Evolutionary conservation across 2,888 invertebrate genomes (phyloP).

Genomic region (Hyposoter dolosus): DNA sequence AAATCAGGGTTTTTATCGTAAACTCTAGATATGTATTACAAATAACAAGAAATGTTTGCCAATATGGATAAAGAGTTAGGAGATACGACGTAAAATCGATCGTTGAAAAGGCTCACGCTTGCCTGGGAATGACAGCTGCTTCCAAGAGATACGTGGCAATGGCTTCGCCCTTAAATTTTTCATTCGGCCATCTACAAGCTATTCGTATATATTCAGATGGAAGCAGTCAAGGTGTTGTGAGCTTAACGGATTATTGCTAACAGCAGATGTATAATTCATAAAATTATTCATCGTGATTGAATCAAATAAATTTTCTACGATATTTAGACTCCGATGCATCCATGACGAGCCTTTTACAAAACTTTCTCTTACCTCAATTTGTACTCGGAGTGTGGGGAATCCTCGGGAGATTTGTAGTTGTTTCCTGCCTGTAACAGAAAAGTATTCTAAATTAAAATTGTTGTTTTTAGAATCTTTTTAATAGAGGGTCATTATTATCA

Average conservation of each 20-base stretch:
- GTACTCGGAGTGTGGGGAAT: conserved; percentile 79
- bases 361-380: conserved; percentile 78
- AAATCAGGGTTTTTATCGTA: conserved; percentile 21
- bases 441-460: not conserved
- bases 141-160: conserved; percentile 78
- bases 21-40: conserved; percentile 14
- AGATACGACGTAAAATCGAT: conserved; percentile 60
- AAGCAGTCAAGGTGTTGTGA: conserved; percentile 20
- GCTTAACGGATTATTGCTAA: conserved; percentile 14
- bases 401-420: conserved; percentile 80
- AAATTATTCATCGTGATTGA: not conserved
- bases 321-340: not conserved
- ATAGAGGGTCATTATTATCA: not conserved
- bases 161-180: conserved; percentile 69
- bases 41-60: conserved; percentile 33
- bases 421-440: conserved; percentile 79
- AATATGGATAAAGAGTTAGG: conserved; percentile 37
- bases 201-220: not conserved
- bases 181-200: conserved; percentile 10
- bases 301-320: not conserved
- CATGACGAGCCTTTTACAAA: not conserved
- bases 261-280: not conserved
- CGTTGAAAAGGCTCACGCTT: conserved; percentile 72
- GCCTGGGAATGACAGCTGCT: conserved; percentile 83
- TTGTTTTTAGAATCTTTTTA: not conserved